Base-by-base conservation (phyloP, 2,888 invertebrate species). In the Drosophila monieri region DNA sequence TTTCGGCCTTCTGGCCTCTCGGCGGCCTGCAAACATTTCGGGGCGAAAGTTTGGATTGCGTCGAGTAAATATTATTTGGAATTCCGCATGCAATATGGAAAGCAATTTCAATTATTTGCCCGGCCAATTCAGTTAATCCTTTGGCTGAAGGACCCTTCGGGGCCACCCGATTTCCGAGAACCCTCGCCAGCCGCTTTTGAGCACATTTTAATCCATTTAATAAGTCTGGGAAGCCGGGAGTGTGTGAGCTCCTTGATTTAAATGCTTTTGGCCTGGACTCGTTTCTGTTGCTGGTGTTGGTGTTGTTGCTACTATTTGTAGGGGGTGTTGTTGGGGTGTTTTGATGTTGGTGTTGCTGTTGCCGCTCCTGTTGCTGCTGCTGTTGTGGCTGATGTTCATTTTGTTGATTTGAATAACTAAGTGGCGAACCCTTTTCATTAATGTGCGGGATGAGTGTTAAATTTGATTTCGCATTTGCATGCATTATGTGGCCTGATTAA, bases 21-120 rank as follows among this genome's bases (percentile, higher is more conserved):
- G 27, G 47, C 48, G 23, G 43, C 43, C 25, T 41, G 59, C 61
- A 55, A 66, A 65, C 71, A 35, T 43, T 69, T 51, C 51, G 12
- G 37, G 44, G 48, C 47, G 58, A 57, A 76, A 80, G 72, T 84
- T 80, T 70, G 73, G 67, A 71, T 67, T 64, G 73, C 64, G 57
- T 47, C 43, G 49, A 52, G 65, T 52, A 64, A 73, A 67, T 67
- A 67, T 67, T 69, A 49, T 71, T 77, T 52, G 61, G 67, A 43
- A 73, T 60, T 64, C 61, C 49, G 46, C 53, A 15, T 49, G 72
- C 51, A 49, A 43, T 35, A 58, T 49, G 57, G 55, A 48, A 65
- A 74, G 69, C 66, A 41, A 83, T 77, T 83, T 85, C 55, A 80
- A 85, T 85, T 79, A 80, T 80, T 70, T 68, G 64, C 65, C 51